These are phyloP conservation scores for Drosophila kanapiae DNA, from an alignment of 1,140 invertebrate genomes.

Conservation along the genomic window DNA sequence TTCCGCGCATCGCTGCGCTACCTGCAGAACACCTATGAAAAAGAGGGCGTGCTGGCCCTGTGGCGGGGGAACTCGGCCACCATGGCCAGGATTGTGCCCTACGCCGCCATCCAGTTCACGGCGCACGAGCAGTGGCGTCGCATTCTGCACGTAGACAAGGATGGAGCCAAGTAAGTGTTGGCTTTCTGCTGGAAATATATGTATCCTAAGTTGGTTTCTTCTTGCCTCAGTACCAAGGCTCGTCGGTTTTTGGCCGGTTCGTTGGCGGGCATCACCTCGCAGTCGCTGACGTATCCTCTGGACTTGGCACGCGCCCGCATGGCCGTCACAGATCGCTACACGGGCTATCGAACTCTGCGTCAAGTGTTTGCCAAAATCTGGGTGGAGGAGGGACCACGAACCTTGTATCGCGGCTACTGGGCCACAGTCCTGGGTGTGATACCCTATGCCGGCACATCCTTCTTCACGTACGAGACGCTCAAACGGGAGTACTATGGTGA, in stretches of 20 bases:
- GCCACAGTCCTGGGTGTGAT: conserved; percentile 97
- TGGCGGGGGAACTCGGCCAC: conserved; percentile 99
- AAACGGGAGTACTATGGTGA: conserved; percentile 93
- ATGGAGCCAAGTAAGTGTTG: conserved; percentile 87
- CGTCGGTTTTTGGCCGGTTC: conserved; percentile 94
- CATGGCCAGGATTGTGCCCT: conserved; percentile 98
- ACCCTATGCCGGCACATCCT: conserved; percentile 98
- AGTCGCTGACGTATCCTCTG: conserved; percentile 97
- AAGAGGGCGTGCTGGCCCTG: conserved; percentile 92
- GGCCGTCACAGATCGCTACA: conserved; percentile 95
- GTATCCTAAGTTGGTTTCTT: neutral
- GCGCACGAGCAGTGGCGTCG: conserved; percentile 98
- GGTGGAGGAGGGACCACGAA: conserved; percentile 91
- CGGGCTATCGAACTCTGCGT: conserved; percentile 86
- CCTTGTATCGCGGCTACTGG: conserved; percentile 94
- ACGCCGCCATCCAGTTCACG: conserved; percentile 98
- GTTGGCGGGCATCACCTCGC: conserved; percentile 96
- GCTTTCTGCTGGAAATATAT: too few species aligned
- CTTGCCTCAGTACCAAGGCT: conserved; percentile 66
- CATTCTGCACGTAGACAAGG: conserved; percentile 89
- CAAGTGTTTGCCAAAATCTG: conserved; percentile 95
- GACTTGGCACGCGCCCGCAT: conserved; percentile 98
- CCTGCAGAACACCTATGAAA: conserved; percentile 89
- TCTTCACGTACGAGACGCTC: conserved; percentile 98
- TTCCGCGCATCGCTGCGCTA: conserved; percentile 92